A percentile compares a stretch with the other conserved stretches of the same genome.
These are phyloP conservation scores for Pollicipes pollicipes DNA, from an alignment of 1,140 invertebrate genomes.

Conservation along the genomic window DNA sequence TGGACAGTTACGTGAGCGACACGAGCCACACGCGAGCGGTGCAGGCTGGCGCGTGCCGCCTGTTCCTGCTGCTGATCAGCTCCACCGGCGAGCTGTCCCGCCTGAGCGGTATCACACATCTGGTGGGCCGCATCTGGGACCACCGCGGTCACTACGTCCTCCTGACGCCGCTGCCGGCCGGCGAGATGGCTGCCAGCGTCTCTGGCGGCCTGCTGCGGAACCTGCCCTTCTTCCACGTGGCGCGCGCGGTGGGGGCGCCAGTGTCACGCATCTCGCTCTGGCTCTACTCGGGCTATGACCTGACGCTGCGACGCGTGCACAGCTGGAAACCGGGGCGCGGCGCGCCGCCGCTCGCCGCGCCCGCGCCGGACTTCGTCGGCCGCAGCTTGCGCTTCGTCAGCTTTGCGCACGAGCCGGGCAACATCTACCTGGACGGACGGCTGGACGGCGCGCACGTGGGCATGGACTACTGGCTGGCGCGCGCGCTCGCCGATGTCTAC, in stretches of 20 bases:
- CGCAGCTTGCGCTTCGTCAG: constrained; percentile 12
- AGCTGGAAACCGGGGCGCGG: not conserved
- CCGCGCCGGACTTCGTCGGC: constrained; percentile 12
- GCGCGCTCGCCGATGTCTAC: constrained; percentile 14
- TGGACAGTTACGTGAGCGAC: not conserved
- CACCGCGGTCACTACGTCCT: not conserved
- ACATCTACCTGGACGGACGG: constrained; percentile 9
- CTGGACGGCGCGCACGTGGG: constrained; percentile 6
- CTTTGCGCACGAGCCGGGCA: constrained; percentile 16
- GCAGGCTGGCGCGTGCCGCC: not conserved
- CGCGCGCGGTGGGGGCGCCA: not conserved
- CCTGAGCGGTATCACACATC: not conserved
- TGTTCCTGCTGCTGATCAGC: not conserved
- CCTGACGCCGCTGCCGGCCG: not conserved
- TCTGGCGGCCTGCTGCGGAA: not conserved
- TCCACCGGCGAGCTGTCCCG: not conserved
- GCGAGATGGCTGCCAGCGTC: not conserved
- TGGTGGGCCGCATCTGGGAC: not conserved
- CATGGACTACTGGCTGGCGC: constrained; percentile 16
- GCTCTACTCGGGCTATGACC: not conserved
- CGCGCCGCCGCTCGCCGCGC: not conserved
- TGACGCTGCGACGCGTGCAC: not conserved
- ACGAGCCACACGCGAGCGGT: not conserved
- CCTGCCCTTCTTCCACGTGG: not conserved
- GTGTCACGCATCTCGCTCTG: not conserved